Percentiles rank a stretch among this genome's conserved stretches.
Evolutionary conservation across 2,797 vertebrate species (phyloP).

Genomic region (Presbytis comata): DNA sequence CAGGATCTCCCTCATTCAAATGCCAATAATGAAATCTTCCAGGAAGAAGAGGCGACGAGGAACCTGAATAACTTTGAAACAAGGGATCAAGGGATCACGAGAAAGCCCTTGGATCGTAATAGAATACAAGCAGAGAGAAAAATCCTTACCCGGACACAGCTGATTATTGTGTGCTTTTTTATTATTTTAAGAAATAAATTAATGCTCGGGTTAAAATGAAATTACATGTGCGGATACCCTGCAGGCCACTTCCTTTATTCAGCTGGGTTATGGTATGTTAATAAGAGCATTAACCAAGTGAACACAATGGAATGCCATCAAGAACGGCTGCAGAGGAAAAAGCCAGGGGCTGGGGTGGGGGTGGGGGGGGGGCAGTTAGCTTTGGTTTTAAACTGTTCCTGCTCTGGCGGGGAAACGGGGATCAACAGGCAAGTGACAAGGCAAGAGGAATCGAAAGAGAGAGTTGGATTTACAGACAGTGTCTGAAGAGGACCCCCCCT

Average conservation of each 20-base stretch:
- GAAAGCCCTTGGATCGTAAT: constrained; percentile 63
- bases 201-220: constrained; percentile 80
- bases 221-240: constrained; percentile 71
- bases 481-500: constrained; percentile 47
- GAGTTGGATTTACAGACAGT: constrained; percentile 55
- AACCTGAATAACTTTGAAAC: constrained; percentile 13
- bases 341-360: background rate
- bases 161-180: constrained; percentile 74
- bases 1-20: constrained; percentile 22
- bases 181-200: constrained; percentile 77
- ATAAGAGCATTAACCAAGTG: constrained; percentile 71
- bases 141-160: constrained; percentile 36
- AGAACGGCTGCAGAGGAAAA: constrained; percentile 55
- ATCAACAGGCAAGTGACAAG: background rate
- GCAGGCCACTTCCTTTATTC: constrained; percentile 72
- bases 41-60: background rate
- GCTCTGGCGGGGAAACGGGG: background rate
- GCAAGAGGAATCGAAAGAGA: constrained; percentile 55
- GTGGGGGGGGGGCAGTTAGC: constrained; percentile 59
- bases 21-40: constrained; percentile 57
- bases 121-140: constrained; percentile 53
- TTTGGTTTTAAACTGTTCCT: constrained; percentile 46
- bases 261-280: constrained; percentile 69
- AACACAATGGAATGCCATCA: constrained; percentile 47
- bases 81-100: background rate